phyloP scores from a whole-genome alignment of 2,888 invertebrate genomes.

The Aphrophora alni region DNA sequence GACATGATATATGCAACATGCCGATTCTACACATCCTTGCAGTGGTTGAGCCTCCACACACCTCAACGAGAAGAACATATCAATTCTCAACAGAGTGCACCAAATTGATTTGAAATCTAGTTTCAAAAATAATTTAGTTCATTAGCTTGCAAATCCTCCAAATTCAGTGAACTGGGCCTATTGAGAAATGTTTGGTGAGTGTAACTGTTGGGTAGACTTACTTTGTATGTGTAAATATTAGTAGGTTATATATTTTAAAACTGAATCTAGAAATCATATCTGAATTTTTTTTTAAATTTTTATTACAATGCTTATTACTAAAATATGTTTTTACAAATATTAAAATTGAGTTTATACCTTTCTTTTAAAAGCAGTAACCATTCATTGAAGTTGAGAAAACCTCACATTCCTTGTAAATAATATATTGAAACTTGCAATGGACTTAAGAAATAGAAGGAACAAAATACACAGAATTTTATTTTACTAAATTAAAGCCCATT shows the following conservation, averaged over 20 bases:
- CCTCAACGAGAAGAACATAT: slow-evolving; percentile 8
- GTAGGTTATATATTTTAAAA: not conserved
- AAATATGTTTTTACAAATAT: not conserved
- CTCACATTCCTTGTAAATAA: too few species aligned
- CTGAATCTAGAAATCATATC: not conserved
- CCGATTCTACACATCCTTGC: slow-evolving; percentile 12
- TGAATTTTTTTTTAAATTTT: not conserved
- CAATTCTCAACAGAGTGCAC: too few species aligned
- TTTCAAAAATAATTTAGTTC: too few species aligned
- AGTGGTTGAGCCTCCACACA: slow-evolving; percentile 15
- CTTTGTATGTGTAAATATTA: not conserved
- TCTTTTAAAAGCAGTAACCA: too few species aligned
- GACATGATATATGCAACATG: slow-evolving; percentile 10
- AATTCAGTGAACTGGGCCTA: not conserved
- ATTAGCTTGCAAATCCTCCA: too few species aligned
- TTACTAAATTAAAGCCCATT: too few species aligned
- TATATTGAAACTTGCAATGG: too few species aligned
- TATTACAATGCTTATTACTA: not conserved
- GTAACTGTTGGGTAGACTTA: not conserved
- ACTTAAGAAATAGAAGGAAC: not conserved
- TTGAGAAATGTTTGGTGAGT: not conserved
- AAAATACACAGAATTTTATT: not conserved
- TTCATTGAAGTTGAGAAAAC: too few species aligned
- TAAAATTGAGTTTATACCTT: not conserved
- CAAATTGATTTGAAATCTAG: too few species aligned